Conservation (phyloP, 2,888 invertebrate genomes). For the Drymonia ruficornis region DNA sequence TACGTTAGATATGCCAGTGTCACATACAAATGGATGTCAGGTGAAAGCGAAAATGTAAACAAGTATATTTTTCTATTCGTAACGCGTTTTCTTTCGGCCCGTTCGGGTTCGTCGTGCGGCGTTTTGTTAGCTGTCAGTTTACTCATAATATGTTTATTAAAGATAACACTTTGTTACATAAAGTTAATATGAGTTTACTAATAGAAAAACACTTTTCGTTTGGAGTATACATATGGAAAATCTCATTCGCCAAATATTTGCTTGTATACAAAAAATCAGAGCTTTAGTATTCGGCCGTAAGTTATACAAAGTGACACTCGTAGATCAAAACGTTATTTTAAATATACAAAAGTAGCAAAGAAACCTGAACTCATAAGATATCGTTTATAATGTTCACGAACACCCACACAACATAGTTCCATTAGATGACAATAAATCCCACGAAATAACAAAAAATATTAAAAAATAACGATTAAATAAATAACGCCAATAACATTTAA, state of each 20-base stretch:
- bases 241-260: background rate
- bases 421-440: no score
- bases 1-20: background rate
- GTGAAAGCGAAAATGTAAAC: constrained; percentile 34
- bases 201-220: background rate
- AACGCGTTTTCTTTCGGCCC: constrained; percentile 23
- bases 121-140: background rate
- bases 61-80: constrained; percentile 29
- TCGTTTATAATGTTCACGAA: no score
- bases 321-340: no score
- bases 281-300: no score
- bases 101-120: background rate
- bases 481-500: no score
- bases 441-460: no score
- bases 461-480: no score
- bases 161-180: background rate
- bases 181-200: background rate
- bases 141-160: background rate
- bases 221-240: background rate
- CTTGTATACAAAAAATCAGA: no score
- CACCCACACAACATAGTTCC: no score
- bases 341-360: no score
- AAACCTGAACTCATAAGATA: no score
- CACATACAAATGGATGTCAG: background rate
- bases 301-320: no score